phyloP scores from a whole-genome alignment of 2,113 vertebrate species.

The Riparia riparia region DNA sequence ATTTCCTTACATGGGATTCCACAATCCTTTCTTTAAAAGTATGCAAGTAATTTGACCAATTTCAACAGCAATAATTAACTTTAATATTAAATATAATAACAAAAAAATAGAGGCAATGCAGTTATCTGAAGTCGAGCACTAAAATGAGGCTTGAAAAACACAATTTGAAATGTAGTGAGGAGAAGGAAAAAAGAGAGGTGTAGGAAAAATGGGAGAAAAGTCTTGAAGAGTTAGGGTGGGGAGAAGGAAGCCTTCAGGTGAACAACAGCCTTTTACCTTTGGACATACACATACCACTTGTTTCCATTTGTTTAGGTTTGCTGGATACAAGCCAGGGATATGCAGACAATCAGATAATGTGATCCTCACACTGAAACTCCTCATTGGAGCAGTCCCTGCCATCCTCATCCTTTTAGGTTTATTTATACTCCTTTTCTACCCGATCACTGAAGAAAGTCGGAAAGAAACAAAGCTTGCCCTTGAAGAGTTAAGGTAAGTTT shows the following conservation, averaged over 20 bases:
- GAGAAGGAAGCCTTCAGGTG: background rate
- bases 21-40: background rate
- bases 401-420: slow-evolving; percentile 88
- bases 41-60: background rate
- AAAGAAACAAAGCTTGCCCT: slow-evolving; percentile 81
- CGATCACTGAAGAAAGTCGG: slow-evolving; percentile 84
- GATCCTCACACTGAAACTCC: slow-evolving; percentile 89
- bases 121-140: background rate
- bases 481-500: slow-evolving; percentile 83
- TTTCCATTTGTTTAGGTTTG: slow-evolving; percentile 80
- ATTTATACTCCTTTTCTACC: slow-evolving; percentile 87
- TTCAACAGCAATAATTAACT: background rate
- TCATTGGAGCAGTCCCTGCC: slow-evolving; percentile 89
- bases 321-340: slow-evolving; percentile 87
- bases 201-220: background rate
- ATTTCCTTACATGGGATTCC: background rate
- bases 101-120: background rate
- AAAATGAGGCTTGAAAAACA: background rate
- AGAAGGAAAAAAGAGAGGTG: background rate
- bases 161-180: background rate
- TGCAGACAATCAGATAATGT: slow-evolving; percentile 86
- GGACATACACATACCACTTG: background rate
- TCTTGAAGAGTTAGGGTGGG: background rate
- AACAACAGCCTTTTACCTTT: background rate
- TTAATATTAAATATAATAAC: background rate